Base-by-base conservation (phyloP, 2,797 vertebrate species). In the Oceanodroma leucorhoa region DNA sequence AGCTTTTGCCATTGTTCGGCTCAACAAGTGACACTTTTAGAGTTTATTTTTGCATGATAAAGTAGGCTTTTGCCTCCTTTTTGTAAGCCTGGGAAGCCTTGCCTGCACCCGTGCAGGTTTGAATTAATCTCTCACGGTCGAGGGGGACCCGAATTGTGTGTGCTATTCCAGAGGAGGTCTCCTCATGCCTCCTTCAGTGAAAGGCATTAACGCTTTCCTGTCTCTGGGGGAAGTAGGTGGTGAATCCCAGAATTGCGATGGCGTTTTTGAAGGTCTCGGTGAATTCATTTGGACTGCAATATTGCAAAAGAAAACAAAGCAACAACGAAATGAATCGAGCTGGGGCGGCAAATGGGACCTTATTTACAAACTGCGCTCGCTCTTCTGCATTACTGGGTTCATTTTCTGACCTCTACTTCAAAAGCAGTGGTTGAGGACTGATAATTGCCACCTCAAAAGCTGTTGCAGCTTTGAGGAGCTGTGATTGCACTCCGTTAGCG, bases 331-430 rank as follows among this genome's bases (percentile, higher is more conserved):
- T 3, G 14, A 55, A 43, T 38, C 0, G 3, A 45, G 40, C 19
- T 43, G 11, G 34, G 0, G 2, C 27, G 34, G 62, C 50, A 32
- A 55, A 32, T 7, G 15, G 70, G n/a, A 36, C 6, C 14, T 45
- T 45, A 16, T 30, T 75, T 57, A 38, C 50, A 23, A 69, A n/a
- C n/a, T 1, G 2, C 0, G 2, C 21, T 45, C 2, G 0, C 41
- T 70, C 41, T 50, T 18, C 26, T 24, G 45, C 22, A 1, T 40
- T 24, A 8, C 19, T 9, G 51, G 18, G 18, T 46, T 53, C 26
- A 2, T 27, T 60, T 75, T 80, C 13, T 8, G 27, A 14, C 32
- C 50, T 41, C 43, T 12, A 0, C 20, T 45, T 51, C 36, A 9
- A 51, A 32, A 0, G 32, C 19, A 9, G 23, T 0, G 3, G 34